A percentile compares a stretch with the other conserved stretches of the same genome.
Evolutionary conservation across 2,888 invertebrate genomes (phyloP).

Genomic region (Lasioglossum calceatum): DNA sequence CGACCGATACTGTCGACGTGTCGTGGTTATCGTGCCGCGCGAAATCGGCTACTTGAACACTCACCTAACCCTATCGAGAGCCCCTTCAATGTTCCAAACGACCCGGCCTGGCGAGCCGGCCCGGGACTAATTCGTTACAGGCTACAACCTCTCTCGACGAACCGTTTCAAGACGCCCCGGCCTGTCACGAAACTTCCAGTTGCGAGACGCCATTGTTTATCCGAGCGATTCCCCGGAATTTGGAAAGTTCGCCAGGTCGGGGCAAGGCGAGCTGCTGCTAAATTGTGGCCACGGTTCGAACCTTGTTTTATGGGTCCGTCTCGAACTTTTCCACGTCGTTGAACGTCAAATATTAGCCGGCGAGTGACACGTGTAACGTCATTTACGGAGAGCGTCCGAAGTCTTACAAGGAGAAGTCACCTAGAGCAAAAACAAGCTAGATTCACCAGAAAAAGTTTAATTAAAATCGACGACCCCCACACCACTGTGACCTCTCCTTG

Average conservation of each 20-base stretch:
- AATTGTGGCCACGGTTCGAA: background rate
- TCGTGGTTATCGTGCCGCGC: slow-evolving; percentile 65
- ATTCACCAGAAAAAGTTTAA: no score
- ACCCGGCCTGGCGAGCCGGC: slow-evolving; percentile 27
- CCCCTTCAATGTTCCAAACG: slow-evolving; percentile 51
- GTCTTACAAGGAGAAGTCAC: no score
- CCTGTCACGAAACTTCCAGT: background rate
- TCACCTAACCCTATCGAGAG: slow-evolving; percentile 57
- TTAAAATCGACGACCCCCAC: no score
- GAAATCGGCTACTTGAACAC: slow-evolving; percentile 64
- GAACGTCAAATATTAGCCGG: background rate
- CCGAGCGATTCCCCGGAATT: background rate
- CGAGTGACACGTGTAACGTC: background rate
- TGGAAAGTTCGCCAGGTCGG: slow-evolving; percentile 32
- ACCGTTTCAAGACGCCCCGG: slow-evolving; percentile 4
- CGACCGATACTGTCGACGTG: slow-evolving; percentile 52
- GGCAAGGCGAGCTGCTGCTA: background rate
- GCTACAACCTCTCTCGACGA: slow-evolving; percentile 43
- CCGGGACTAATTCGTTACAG: slow-evolving; percentile 53
- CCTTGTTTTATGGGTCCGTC: background rate
- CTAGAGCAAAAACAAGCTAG: no score
- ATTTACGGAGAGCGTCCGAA: background rate
- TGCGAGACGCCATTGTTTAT: slow-evolving; percentile 1
- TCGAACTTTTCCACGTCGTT: background rate
- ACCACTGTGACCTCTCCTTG: no score